phyloP scores from a whole-genome alignment of 2,113 vertebrate genomes.

The Tragelaphus imberbis region DNA sequence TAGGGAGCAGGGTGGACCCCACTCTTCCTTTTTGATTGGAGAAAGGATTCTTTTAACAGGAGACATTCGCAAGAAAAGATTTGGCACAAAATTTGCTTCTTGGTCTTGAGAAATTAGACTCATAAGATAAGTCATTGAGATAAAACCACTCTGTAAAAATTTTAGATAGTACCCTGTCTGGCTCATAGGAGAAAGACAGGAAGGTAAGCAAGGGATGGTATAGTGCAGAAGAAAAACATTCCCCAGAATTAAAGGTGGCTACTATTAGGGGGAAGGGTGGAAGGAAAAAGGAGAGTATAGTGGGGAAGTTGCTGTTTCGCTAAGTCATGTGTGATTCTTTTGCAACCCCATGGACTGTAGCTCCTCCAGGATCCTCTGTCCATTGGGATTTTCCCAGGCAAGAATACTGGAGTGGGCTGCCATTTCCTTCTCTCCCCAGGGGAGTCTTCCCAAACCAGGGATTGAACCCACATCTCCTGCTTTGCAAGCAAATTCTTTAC shows the following conservation, averaged over 20 bases:
- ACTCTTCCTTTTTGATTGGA: not conserved
- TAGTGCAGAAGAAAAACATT: not conserved
- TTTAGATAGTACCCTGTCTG: not conserved
- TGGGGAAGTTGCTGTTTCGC: not conserved
- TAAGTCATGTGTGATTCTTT: not conserved
- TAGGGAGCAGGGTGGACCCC: not conserved
- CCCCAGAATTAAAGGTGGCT: not conserved
- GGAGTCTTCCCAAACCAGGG: not conserved
- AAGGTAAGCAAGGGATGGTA: not conserved
- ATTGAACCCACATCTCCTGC: not conserved
- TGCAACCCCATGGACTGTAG: not conserved
- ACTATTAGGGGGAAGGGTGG: fast-evolving
- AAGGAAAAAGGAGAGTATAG: not conserved
- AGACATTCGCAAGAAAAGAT: not conserved
- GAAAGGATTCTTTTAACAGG: not conserved
- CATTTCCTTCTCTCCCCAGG: not conserved
- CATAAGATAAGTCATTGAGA: not conserved
- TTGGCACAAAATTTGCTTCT: not conserved
- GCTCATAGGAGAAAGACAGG: not conserved
- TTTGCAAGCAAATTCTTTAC: not conserved
- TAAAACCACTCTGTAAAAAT: not conserved
- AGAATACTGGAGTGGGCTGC: not conserved
- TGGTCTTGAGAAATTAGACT: conserved; percentile 21
- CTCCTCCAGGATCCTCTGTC: not conserved
- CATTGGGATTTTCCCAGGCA: not conserved